Percentiles rank a stretch among this genome's conserved stretches.
These are phyloP conservation scores for Pardalotus punctatus DNA, from an alignment of 2,113 vertebrate genomes.

Conservation along the genomic window DNA sequence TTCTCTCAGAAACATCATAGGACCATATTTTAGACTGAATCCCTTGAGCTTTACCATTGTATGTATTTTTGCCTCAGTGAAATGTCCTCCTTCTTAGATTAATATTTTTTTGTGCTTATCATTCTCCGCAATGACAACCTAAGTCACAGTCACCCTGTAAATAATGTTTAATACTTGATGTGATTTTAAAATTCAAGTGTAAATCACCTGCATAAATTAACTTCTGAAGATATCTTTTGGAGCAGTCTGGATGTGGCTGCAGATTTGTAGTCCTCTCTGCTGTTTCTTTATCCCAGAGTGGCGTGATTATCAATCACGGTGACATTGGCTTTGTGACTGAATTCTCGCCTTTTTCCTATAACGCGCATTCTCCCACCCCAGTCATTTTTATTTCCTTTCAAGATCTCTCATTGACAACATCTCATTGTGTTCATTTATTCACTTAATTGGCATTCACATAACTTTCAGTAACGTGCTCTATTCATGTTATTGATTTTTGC, in stretches of 20 bases:
- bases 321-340: background rate
- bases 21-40: background rate
- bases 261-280: background rate
- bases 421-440: background rate
- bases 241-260: background rate
- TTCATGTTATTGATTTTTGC: constrained; percentile 29
- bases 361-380: background rate
- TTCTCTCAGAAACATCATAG: background rate
- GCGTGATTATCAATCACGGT: background rate
- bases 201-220: background rate
- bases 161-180: background rate
- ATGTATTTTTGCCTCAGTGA: background rate
- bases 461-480: constrained; percentile 6
- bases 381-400: constrained; percentile 7
- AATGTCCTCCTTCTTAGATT: background rate
- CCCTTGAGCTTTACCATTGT: background rate
- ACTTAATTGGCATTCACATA: constrained; percentile 42
- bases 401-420: background rate
- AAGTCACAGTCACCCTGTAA: background rate
- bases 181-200: background rate
- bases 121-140: background rate
- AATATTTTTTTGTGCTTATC: background rate
- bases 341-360: background rate
- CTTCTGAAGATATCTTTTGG: background rate
- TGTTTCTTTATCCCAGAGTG: background rate